Evolutionary conservation across 2,797 vertebrate species (phyloP).

Genomic region (Hafferia zeledoni): DNA sequence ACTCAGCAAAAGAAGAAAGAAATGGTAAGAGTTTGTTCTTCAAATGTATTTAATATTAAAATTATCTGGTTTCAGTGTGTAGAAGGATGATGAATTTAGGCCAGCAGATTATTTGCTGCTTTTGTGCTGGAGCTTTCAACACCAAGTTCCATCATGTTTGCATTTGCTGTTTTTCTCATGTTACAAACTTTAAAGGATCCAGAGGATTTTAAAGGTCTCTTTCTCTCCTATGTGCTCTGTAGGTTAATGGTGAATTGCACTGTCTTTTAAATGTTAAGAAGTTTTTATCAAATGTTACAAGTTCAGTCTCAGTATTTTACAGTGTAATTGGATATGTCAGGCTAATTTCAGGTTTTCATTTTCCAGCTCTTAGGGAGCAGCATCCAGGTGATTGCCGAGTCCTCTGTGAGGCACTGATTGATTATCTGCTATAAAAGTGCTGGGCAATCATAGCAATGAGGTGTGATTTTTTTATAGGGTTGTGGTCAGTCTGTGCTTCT

Average conservation of each 20-base stretch:
- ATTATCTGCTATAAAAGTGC: not conserved
- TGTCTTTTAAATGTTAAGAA: not conserved
- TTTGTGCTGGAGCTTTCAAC: not conserved
- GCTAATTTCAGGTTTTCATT: not conserved
- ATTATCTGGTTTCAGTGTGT: not conserved
- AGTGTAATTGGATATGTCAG: not conserved
- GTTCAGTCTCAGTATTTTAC: not conserved
- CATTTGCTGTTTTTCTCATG: not conserved
- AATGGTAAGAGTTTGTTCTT: conserved; percentile 72
- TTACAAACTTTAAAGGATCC: not conserved
- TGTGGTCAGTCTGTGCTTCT: not conserved
- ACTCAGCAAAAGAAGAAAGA: conserved; percentile 66
- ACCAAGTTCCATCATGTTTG: not conserved
- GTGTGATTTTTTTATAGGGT: not conserved
- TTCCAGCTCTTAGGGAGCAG: not conserved
- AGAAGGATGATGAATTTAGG: not conserved
- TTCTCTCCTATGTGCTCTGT: not conserved
- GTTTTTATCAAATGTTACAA: not conserved
- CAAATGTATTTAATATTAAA: not conserved
- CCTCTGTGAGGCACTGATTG: not conserved
- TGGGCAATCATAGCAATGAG: not conserved
- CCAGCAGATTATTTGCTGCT: not conserved
- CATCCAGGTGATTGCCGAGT: not conserved
- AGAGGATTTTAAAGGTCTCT: not conserved
- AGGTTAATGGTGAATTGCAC: not conserved